Evolutionary conservation across 2,888 invertebrate genomes (phyloP), one percentile per base, ranked within the genome.

Genomic region (Idaea dimidiata): DNA sequence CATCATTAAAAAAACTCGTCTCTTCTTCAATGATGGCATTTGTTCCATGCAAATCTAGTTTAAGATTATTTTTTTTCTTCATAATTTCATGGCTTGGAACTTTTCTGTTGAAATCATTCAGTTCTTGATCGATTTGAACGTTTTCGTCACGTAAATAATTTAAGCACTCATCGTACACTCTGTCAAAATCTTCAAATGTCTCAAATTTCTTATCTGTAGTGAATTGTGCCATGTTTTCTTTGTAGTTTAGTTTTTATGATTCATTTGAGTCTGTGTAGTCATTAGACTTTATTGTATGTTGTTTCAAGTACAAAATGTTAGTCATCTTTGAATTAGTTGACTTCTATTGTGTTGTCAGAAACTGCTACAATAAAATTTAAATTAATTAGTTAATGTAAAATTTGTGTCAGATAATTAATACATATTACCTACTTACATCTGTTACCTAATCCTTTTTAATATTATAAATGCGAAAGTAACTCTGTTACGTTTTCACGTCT

Each of bases 101-200:
- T 43, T 43, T 43, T 43, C 84, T 81, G 60, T 73, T 73, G 1
- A 57, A 58, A 43, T 69, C 59, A 6, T 31, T 61, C 16, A 4
- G 63, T 63, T 61, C 66, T 61, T 32, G 57, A 56, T 69, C 59
- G 56, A 73, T 63, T 5, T 63, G 57, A 17, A 61, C 65, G 63
- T 59, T 75, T 17, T 73, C 67, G 58, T 75, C 71, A 71, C 85
- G 79, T 14, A 92, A 80, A 74, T 91, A 92, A 55, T 73, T 79
- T 0, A 92, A 66, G 72, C 91, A 91, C 73, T 92, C 91, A 16
- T 89, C 86, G 67, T 92, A 92, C 0, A 92, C 64, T 72, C 84
- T 69, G 62, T 87, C 81, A n/a, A 92, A 78, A 82, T 87, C 69
- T 33, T 43, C 43, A 14, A 43, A 43, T 43, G 43, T 43, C 10